phyloP scores from a whole-genome alignment of 2,113 vertebrate genomes.

The Mormoops blainvillei region DNA sequence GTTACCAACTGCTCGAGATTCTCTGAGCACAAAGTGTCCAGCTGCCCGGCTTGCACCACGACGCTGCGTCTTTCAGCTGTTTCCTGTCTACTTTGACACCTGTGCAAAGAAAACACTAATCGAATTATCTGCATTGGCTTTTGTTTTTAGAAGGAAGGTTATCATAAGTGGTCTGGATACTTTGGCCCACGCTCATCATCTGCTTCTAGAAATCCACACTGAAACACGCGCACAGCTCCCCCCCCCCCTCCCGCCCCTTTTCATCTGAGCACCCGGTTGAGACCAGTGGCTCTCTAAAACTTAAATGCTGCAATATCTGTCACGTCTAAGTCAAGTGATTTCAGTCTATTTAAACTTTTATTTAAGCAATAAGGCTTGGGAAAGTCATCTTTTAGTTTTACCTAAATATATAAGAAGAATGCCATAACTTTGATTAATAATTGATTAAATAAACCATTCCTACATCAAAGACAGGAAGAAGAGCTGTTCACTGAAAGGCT shows the following conservation, averaged over 20 bases:
- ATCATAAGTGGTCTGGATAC: not conserved
- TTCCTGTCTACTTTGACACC: slow-evolving; percentile 65
- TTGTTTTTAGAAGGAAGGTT: slow-evolving; percentile 12
- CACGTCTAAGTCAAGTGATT: slow-evolving; percentile 74
- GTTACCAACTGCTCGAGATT: slow-evolving; percentile 81
- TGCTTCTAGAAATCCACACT: slow-evolving; percentile 7
- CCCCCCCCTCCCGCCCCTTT: not conserved
- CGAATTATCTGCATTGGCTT: slow-evolving; percentile 55
- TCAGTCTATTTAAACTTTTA: slow-evolving; percentile 81
- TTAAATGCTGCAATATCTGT: slow-evolving; percentile 62
- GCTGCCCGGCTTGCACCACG: slow-evolving; percentile 56
- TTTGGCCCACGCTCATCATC: slow-evolving; percentile 32
- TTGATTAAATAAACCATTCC: slow-evolving; percentile 94
- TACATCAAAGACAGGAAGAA: slow-evolving; percentile 99
- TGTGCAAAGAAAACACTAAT: slow-evolving; percentile 52
- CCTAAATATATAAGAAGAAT: slow-evolving; percentile 91
- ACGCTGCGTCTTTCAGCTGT: slow-evolving; percentile 35
- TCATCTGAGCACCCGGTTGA: slow-evolving; percentile 45
- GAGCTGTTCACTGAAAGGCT: slow-evolving; percentile 87
- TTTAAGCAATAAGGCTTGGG: slow-evolving; percentile 85
- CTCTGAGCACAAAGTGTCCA: slow-evolving; percentile 71
- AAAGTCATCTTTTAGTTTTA: slow-evolving; percentile 91
- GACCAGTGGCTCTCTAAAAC: slow-evolving; percentile 44
- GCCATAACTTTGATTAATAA: slow-evolving; percentile 99
- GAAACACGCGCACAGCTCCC: not conserved